Percentiles rank a stretch among this genome's conserved stretches.
These are phyloP conservation scores for Cheilosia grossa DNA, from an alignment of 2,888 invertebrate genomes.

Conservation along the genomic window DNA sequence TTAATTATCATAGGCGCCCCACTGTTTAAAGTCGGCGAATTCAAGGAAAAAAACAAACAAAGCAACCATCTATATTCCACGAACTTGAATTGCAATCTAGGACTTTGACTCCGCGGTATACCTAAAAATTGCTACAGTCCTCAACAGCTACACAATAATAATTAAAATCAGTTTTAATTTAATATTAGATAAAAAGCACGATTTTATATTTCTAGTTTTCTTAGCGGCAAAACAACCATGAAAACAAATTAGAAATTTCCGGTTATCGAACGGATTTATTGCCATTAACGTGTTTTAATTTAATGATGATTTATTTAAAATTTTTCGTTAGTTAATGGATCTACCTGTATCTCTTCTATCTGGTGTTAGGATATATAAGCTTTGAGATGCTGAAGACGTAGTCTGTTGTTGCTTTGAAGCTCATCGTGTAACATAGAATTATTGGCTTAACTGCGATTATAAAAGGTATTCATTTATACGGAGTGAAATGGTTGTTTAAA, in stretches of 20 bases:
- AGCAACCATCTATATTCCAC: too few relatives aligned
- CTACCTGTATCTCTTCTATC: slow-evolving; percentile 4
- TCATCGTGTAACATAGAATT: slow-evolving; percentile 16
- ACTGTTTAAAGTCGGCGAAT: too few relatives aligned
- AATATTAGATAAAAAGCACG: neutral
- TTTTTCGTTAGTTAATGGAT: neutral
- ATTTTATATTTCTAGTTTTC: slow-evolving; percentile 21
- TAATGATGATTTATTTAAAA: neutral
- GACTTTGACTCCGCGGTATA: too few relatives aligned
- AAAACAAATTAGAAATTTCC: slow-evolving; percentile 23
- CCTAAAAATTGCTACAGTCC: too few relatives aligned
- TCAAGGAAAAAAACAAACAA: too few relatives aligned
- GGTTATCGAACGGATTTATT: neutral
- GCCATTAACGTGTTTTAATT: neutral
- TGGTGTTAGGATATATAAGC: slow-evolving; percentile 47
- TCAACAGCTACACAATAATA: too few relatives aligned
- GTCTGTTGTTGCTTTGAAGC: slow-evolving; percentile 41
- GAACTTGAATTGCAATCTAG: too few relatives aligned
- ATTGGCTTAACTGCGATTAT: neutral
- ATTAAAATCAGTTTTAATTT: neutral
- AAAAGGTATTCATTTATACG: neutral
- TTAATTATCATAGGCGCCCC: too few relatives aligned
- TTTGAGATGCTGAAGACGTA: slow-evolving; percentile 11
- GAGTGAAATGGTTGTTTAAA: too few relatives aligned
- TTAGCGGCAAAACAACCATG: slow-evolving; percentile 11